Percentiles rank a stretch among this genome's conserved stretches.
Conservation (phyloP, 1,140 invertebrate species). For the Drosophila bifasciata region DNA sequence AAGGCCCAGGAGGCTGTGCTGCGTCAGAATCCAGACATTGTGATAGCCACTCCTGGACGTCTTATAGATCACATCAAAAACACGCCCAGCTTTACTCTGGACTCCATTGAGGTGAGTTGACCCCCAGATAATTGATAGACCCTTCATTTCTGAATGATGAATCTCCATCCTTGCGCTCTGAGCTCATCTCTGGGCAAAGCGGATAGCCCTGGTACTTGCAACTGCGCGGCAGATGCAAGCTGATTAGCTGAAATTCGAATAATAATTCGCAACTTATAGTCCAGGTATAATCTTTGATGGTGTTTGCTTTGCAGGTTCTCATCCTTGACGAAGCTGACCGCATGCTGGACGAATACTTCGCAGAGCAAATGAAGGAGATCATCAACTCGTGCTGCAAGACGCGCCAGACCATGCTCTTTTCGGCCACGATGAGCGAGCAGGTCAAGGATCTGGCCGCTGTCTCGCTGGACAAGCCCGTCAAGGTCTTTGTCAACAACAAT, state of each 20-base stretch:
- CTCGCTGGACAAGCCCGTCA: slow-evolving; percentile 95
- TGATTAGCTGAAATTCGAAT: slow-evolving; percentile 22
- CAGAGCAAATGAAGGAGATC: slow-evolving; percentile 99
- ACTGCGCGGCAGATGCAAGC: slow-evolving; percentile 61
- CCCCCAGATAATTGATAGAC: neutral
- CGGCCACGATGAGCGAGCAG: slow-evolving; percentile 99
- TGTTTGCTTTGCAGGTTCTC: slow-evolving; percentile 50
- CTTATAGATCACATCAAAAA: slow-evolving; percentile 91
- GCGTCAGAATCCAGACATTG: slow-evolving; percentile 96
- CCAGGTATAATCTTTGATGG: neutral
- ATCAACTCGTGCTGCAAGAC: slow-evolving; percentile 94
- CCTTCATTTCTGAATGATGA: slow-evolving; percentile 60
- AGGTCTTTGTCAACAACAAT: slow-evolving; percentile 97
- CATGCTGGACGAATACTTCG: slow-evolving; percentile 99
- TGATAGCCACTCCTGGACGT: slow-evolving; percentile 98
- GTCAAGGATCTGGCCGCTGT: slow-evolving; percentile 97
- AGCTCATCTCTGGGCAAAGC: slow-evolving; percentile 44
- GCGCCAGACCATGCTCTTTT: slow-evolving; percentile 99
- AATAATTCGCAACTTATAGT: neutral
- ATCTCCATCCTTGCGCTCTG: slow-evolving; percentile 82
- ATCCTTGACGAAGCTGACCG: slow-evolving; percentile 85
- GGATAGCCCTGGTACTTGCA: slow-evolving; percentile 57
- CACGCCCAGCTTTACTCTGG: slow-evolving; percentile 95
- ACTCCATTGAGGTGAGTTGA: slow-evolving; percentile 93
- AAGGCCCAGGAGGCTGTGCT: slow-evolving; percentile 96